phyloP scores from a whole-genome alignment of 2,888 invertebrate genomes.

The Dryocosmus kuriphilus region DNA sequence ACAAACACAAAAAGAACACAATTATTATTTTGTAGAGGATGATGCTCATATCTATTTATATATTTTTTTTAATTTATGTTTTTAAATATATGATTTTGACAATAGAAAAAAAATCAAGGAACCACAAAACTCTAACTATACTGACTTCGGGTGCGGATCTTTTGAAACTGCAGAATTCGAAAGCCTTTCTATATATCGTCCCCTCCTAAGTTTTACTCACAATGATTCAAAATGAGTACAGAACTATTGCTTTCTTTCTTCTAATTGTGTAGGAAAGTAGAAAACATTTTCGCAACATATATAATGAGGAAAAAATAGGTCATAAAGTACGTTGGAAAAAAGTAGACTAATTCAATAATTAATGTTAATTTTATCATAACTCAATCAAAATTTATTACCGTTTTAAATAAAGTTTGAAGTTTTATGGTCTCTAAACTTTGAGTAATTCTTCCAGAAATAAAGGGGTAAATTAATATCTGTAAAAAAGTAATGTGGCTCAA shows the following conservation, averaged over 20 bases:
- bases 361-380: constrained; percentile 9
- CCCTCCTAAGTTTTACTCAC: constrained; percentile 51
- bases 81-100: neutral
- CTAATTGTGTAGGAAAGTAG: constrained; percentile 14
- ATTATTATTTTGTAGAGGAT: neutral
- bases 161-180: constrained; percentile 44
- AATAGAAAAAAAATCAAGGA: neutral
- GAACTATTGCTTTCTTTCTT: constrained; percentile 45
- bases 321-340: neutral
- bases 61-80: neutral
- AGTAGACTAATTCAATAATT: constrained; percentile 14
- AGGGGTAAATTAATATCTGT: no score
- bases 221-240: constrained; percentile 9
- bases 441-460: neutral
- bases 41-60: neutral
- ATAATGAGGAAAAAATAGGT: neutral
- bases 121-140: neutral
- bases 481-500: no score
- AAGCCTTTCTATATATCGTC: constrained; percentile 65
- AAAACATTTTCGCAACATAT: constrained; percentile 2
- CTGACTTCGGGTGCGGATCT: constrained; percentile 9
- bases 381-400: constrained; percentile 13
- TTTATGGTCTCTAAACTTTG: constrained; percentile 3
- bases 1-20: neutral
- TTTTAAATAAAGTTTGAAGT: neutral